phyloP scores from a whole-genome alignment of 2,888 invertebrate species.

The Mythimna pallens region DNA sequence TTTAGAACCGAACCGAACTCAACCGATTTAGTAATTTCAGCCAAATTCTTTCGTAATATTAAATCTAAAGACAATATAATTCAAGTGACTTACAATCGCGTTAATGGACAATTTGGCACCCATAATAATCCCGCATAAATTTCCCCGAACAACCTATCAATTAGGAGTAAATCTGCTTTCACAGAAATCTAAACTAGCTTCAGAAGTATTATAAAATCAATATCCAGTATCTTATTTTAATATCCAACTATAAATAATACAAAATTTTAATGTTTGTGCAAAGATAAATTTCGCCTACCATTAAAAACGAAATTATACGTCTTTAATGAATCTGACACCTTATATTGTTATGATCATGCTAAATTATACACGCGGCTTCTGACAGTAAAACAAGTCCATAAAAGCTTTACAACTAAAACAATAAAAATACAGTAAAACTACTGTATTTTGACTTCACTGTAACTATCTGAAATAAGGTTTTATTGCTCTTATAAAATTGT shows the following conservation, averaged over 20 bases:
- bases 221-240: constrained; percentile 5
- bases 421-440: constrained; percentile 40
- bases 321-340: constrained; percentile 29
- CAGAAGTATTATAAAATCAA: background rate
- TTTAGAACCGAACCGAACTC: background rate
- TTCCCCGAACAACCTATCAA: background rate
- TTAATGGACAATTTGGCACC: background rate
- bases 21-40: background rate
- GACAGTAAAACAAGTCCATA: constrained; percentile 28
- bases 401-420: constrained; percentile 44
- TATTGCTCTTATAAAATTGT: constrained; percentile 23
- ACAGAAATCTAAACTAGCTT: background rate
- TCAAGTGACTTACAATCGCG: background rate
- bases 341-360: constrained; percentile 34
- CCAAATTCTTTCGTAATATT: background rate
- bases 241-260: constrained; percentile 4
- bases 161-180: background rate
- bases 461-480: constrained; percentile 20
- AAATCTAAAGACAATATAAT: background rate
- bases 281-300: constrained; percentile 2
- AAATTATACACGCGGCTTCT: constrained; percentile 23
- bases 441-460: constrained; percentile 4
- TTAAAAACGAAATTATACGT: background rate
- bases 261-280: background rate
- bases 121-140: too few relatives aligned